These are phyloP conservation scores for Drosophila quadrilineata DNA, from an alignment of 1,140 invertebrate species.

Conservation along the genomic window DNA sequence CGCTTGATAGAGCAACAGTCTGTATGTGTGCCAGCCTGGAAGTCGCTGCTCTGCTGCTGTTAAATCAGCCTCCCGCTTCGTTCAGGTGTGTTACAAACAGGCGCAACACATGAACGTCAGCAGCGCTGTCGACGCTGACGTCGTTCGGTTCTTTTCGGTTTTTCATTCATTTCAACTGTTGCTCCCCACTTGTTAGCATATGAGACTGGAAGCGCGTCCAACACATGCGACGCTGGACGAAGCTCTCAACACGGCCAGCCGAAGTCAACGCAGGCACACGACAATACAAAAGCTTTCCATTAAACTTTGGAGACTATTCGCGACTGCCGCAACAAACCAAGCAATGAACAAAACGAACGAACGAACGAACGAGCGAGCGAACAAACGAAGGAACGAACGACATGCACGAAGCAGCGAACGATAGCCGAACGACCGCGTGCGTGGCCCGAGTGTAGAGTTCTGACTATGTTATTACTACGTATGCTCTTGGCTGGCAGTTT, in stretches of 20 bases:
- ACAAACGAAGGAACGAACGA: not conserved
- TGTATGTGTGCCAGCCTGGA: slow-evolving; percentile 33
- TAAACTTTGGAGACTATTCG: slow-evolving; percentile 32
- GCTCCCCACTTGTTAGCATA: slow-evolving; percentile 74
- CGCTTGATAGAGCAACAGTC: slow-evolving; percentile 41
- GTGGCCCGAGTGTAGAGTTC: slow-evolving; percentile 34
- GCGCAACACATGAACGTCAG: slow-evolving; percentile 65
- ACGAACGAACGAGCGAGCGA: no score
- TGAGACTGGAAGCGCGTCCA: slow-evolving; percentile 49
- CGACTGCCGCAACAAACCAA: not conserved
- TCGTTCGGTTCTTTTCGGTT: no score
- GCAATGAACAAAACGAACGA: not conserved
- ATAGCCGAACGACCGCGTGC: slow-evolving; percentile 9
- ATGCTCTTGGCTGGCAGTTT: slow-evolving; percentile 26
- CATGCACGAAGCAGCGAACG: no score
- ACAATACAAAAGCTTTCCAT: slow-evolving; percentile 21
- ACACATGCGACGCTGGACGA: slow-evolving; percentile 1
- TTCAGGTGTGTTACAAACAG: slow-evolving; percentile 48
- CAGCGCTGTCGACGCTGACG: no score
- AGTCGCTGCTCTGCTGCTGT: slow-evolving; percentile 3
- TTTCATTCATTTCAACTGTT: slow-evolving; percentile 78
- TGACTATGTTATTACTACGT: not conserved
- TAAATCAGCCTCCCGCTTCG: not conserved
- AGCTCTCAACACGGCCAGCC: not conserved
- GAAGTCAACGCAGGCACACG: not conserved